A percentile compares a stretch with the other conserved stretches of the same genome.
These are phyloP conservation scores for Carposina sasakii DNA, from an alignment of 1,140 invertebrate genomes.

Conservation along the genomic window DNA sequence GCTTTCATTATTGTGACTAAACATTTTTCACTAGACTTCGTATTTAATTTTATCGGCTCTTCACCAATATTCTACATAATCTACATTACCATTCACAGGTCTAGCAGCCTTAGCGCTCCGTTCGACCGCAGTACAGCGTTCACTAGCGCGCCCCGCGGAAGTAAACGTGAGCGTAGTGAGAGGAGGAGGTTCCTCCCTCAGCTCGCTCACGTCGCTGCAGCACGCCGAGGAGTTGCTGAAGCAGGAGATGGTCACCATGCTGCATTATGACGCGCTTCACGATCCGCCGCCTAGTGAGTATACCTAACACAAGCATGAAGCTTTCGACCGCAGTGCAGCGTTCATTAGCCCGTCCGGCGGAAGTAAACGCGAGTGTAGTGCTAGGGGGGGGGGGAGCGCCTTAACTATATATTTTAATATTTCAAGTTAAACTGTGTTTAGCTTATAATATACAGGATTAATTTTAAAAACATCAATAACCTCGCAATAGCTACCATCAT, in stretches of 20 bases:
- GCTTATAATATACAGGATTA: no score
- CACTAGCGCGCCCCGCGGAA: slow-evolving; percentile 90
- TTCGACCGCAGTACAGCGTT: slow-evolving; percentile 91
- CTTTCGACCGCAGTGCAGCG: slow-evolving; percentile 93
- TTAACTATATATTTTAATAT: no score
- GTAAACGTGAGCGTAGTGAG: slow-evolving; percentile 88
- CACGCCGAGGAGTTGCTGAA: slow-evolving; percentile 98
- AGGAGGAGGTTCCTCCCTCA: slow-evolving; percentile 78
- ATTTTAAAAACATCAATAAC: no score
- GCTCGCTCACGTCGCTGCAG: slow-evolving; percentile 89
- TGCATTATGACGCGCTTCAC: slow-evolving; percentile 89
- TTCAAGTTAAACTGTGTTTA: no score
- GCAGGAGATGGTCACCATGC: slow-evolving; percentile 96
- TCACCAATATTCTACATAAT: no score
- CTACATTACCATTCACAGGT: no score
- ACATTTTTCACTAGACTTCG: no score
- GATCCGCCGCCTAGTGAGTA: slow-evolving; percentile 67
- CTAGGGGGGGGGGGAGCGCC: no score
- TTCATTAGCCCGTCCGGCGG: slow-evolving; percentile 88
- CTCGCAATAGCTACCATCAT: no score
- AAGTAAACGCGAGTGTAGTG: slow-evolving; percentile 88
- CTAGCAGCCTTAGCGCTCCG: slow-evolving; percentile 82
- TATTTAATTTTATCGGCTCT: no score
- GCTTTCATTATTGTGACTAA: no score
- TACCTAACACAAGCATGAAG: no score